These are phyloP conservation scores for Trissoscelio sp. DNA, from an alignment of 2,888 invertebrate species.

Conservation along the genomic window DNA sequence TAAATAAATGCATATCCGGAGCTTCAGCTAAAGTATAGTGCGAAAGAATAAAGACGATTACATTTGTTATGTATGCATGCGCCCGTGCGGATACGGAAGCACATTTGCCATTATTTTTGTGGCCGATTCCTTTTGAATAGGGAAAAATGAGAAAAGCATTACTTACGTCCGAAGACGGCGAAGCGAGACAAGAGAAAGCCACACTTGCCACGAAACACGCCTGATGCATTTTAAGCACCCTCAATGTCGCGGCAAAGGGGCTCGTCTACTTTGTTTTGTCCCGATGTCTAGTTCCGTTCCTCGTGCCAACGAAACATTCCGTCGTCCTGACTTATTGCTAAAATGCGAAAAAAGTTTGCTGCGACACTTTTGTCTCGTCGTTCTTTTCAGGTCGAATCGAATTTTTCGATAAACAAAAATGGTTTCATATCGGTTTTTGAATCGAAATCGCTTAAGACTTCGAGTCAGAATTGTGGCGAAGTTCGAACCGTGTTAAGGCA, in stretches of 20 bases:
- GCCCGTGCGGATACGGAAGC: conserved; percentile 1
- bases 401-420: conserved; percentile 24
- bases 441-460: conserved; percentile 13
- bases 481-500: conserved; percentile 13
- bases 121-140: conserved; percentile 39
- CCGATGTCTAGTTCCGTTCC: conserved; percentile 26
- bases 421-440: background rate
- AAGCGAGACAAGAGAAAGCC: conserved; percentile 13
- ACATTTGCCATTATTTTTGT: conserved; percentile 49
- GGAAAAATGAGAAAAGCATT: conserved; percentile 53
- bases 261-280: conserved; percentile 45
- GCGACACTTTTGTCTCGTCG: conserved; percentile 1
- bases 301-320: conserved; percentile 17
- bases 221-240: conserved; percentile 63
- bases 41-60: conserved; percentile 15
- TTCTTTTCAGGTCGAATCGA: background rate
- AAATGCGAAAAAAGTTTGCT: conserved; percentile 25
- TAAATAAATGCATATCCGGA: conserved; percentile 18
- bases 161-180: conserved; percentile 38
- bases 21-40: background rate
- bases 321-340: background rate
- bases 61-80: conserved; percentile 21
- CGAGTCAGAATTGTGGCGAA: background rate
- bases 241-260: conserved; percentile 39
- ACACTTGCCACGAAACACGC: conserved; percentile 25